Conservation (phyloP, 2,113 vertebrate species). For the Leptosomus discolor region DNA sequence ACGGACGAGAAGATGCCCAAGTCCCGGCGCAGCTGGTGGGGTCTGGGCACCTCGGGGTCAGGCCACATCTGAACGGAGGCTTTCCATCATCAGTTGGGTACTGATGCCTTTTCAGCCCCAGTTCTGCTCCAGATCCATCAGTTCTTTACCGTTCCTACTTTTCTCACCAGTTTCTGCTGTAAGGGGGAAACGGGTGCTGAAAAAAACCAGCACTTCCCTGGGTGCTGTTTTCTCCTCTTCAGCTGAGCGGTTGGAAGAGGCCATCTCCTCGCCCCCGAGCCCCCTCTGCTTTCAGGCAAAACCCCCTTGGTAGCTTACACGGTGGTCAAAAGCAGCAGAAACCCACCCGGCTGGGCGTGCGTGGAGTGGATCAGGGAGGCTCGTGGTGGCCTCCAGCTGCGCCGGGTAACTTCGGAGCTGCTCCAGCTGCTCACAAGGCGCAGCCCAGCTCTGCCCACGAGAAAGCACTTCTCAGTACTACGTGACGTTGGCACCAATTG, state of each 20-base stretch:
- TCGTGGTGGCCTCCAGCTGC: background rate
- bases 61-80: background rate
- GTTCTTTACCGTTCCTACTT: background rate
- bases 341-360: rapidly evolving
- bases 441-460: background rate
- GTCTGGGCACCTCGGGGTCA: background rate
- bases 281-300: background rate
- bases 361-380: background rate
- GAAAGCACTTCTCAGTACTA: background rate
- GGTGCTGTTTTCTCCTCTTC: background rate
- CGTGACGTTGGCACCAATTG: background rate
- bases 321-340: background rate
- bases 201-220: no score
- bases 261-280: background rate
- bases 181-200: no score
- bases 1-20: background rate
- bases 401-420: background rate
- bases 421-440: background rate
- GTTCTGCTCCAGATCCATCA: background rate
- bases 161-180: no score
- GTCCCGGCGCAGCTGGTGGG: background rate
- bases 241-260: background rate
- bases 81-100: background rate
- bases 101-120: background rate
- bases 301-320: background rate